phyloP scores from a whole-genome alignment of 2,113 vertebrate species.

The Suncus etruscus region DNA sequence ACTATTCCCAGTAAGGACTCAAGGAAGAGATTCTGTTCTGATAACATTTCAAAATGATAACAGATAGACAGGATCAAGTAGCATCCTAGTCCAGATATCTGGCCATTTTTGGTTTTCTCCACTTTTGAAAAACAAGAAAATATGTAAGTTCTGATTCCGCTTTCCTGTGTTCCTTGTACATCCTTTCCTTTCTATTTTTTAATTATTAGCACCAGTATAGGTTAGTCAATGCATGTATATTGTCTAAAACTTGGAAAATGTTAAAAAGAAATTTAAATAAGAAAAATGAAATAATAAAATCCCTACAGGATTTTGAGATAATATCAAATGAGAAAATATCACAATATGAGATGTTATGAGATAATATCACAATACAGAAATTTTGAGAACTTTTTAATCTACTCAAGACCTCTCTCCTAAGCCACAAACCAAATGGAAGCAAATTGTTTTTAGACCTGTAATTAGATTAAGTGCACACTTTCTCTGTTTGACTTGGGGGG shows the following conservation, averaged over 20 bases:
- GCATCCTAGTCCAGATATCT: background rate
- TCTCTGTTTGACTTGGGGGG: too few species aligned
- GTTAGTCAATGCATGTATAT: background rate
- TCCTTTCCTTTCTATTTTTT: background rate
- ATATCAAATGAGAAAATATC: conserved; percentile 4
- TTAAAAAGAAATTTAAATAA: conserved; percentile 16
- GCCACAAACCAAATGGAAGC: background rate
- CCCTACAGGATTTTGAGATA: background rate
- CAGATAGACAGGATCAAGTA: background rate
- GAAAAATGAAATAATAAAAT: conserved; percentile 28
- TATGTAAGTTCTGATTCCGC: background rate
- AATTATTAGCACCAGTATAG: conserved; percentile 30
- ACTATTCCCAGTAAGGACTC: background rate
- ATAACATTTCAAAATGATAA: background rate
- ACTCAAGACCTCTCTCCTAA: background rate
- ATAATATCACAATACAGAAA: conserved; percentile 33
- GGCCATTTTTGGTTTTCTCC: background rate
- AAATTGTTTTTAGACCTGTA: conserved; percentile 8
- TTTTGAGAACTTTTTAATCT: background rate
- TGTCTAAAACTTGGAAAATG: conserved; percentile 42
- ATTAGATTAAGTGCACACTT: too few species aligned
- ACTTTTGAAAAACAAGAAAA: background rate
- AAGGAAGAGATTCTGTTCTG: background rate
- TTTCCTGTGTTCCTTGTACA: background rate
- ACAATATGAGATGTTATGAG: conserved; percentile 10